Percentiles rank a stretch among this genome's conserved stretches.
Conservation (phyloP, 2,113 vertebrate species). For the Rhabdomys dilectus region DNA sequence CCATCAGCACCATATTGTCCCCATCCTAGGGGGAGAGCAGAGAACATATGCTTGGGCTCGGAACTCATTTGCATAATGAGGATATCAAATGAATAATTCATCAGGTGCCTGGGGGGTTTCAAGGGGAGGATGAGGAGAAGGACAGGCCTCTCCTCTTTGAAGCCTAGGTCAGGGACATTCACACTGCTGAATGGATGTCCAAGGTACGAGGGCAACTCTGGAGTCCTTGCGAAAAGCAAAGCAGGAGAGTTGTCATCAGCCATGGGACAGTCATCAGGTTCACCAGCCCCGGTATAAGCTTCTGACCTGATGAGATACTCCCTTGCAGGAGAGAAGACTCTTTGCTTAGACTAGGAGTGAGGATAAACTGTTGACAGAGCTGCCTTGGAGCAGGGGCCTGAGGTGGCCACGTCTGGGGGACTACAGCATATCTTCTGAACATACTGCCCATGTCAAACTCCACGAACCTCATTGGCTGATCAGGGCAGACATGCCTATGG, state of each 20-base stretch:
- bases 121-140: constrained; percentile 19
- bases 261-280: neutral
- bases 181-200: neutral
- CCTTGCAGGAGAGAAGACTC: neutral
- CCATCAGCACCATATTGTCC: constrained; percentile 84
- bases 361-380: neutral
- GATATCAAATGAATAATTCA: constrained; percentile 93
- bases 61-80: constrained; percentile 90
- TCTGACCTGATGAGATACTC: neutral
- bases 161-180: constrained; percentile 30
- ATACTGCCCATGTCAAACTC: neutral
- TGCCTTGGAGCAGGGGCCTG: neutral
- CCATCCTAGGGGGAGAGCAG: constrained; percentile 83
- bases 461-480: neutral
- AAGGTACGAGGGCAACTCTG: neutral
- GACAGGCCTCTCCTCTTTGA: constrained; percentile 27
- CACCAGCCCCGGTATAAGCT: neutral
- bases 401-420: neutral
- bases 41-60: constrained; percentile 89
- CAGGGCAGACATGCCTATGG: neutral
- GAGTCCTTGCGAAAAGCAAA: neutral
- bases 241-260: neutral
- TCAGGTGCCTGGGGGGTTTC: constrained; percentile 73
- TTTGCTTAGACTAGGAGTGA: neutral
- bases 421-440: neutral